phyloP scores from a whole-genome alignment of 2,888 invertebrate genomes.

The Neocrepidodera transversa region DNA sequence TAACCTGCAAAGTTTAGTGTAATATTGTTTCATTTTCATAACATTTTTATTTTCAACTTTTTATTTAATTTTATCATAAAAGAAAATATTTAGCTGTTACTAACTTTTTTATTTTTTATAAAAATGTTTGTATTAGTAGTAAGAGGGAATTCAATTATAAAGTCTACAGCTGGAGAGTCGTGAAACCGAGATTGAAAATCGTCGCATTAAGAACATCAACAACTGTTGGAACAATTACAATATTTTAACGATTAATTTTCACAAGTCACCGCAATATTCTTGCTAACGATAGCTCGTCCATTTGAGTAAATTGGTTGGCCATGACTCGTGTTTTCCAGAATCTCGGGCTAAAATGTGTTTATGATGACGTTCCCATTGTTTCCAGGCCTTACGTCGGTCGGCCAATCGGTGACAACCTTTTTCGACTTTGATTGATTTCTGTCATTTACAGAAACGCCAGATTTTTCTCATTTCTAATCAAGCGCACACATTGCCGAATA shows the following conservation, averaged over 20 bases:
- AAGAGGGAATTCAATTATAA: too few relatives aligned
- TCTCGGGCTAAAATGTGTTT: conserved; percentile 59
- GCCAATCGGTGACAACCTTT: conserved; percentile 48
- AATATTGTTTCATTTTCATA: too few relatives aligned
- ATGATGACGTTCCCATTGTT: conserved; percentile 61
- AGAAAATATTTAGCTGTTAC: too few relatives aligned
- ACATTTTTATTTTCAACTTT: too few relatives aligned
- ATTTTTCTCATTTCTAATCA: conserved; percentile 48
- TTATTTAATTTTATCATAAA: too few relatives aligned
- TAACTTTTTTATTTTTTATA: too few relatives aligned
- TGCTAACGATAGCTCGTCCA: conserved; percentile 58
- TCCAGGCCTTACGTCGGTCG: conserved; percentile 44
- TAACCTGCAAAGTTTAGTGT: too few relatives aligned
- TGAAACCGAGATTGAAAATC: conserved; percentile 31
- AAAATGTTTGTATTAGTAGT: too few relatives aligned
- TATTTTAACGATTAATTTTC: conserved; percentile 61
- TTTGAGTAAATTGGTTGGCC: conserved; percentile 60
- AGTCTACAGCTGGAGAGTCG: neutral
- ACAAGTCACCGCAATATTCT: conserved; percentile 60
- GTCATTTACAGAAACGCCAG: conserved; percentile 37
- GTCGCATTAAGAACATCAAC: conserved; percentile 42
- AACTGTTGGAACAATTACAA: conserved; percentile 60
- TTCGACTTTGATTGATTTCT: conserved; percentile 49
- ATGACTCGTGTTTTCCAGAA: conserved; percentile 60
- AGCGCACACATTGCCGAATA: conserved; percentile 31